Conservation (phyloP, 2,888 invertebrate species). For the Eugnorisma glareosa region DNA sequence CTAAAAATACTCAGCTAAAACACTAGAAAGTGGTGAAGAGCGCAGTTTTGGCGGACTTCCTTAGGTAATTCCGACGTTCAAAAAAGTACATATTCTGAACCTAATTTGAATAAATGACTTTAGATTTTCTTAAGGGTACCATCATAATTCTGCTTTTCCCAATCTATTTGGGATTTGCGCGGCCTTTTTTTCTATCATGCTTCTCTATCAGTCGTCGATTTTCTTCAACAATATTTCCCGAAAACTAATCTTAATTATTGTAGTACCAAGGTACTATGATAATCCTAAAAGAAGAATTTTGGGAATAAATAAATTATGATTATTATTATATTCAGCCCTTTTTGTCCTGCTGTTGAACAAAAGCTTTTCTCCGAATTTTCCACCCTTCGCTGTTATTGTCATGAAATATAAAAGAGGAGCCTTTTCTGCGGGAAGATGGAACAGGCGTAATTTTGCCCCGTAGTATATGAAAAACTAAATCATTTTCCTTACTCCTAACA, state of each 20-base stretch:
- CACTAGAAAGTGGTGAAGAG: neutral
- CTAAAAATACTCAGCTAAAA: neutral
- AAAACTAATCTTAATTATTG: slow-evolving; percentile 8
- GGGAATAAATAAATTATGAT: slow-evolving; percentile 19
- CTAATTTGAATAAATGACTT: neutral
- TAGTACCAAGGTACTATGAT: neutral
- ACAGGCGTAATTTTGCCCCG: neutral
- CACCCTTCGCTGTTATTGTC: slow-evolving; percentile 8
- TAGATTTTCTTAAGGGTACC: neutral
- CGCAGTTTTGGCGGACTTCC: neutral
- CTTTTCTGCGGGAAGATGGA: neutral
- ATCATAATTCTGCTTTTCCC: neutral
- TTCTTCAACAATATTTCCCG: neutral
- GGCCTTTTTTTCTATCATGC: neutral
- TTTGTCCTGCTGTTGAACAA: slow-evolving; percentile 8
- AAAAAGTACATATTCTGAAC: neutral
- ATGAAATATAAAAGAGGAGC: neutral
- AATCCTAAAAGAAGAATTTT: neutral
- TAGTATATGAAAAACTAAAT: neutral
- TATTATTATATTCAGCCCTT: slow-evolving; percentile 8
- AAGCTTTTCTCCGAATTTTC: neutral
- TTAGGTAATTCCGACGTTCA: neutral
- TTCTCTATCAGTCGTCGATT: neutral
- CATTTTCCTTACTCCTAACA: neutral
- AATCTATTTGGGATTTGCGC: neutral